Base-by-base conservation (phyloP, 2,888 invertebrate species). In the Acholoe squamosa region DNA sequence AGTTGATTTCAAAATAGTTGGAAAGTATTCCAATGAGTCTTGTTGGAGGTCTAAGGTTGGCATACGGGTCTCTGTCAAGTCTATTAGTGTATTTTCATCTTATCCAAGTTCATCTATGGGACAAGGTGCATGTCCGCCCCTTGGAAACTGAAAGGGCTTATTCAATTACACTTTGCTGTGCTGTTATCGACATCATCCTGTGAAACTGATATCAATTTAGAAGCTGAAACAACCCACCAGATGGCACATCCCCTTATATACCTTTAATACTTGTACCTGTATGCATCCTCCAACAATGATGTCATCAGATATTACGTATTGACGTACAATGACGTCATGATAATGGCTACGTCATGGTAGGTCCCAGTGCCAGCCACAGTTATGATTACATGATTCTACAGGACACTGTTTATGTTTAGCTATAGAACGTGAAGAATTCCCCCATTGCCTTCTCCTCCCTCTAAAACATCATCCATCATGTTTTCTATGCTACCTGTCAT, bases 201-300 rank as follows among this genome's bases (percentile, higher is more conserved):
- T 71, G 71, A 71, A 71, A 71, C 71, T n/a, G 71, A 71, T 71
- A 71, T 71, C 71, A 28, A 5, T 71, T 71, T 71, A 28, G 7
- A 5, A 28, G 19, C 61, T 61, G 61, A n/a, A 19, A 1, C n/a
- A 19, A n/a, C 61, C 19, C 61, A 61, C 61, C 61, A 61, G 61
- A n/a, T n/a, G 61, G 43, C 43, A 43, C 43, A 43, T 43, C 43
- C 43, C 43, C 43, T 43, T 43, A 43, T 43, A 43, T 10, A 43
- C 3, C 10, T 43, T 43, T 43, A 10, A 7, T 43, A 43, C 10
- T 43, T 43, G 5, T 3, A 43, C n/a, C n/a, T 43, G 43, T 10
- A 43, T 43, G 10, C 43, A 7, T 43, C 43, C 10, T 43, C 43
- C 43, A 43, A 43, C 43, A 43, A n/a, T n/a, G 61, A n/a, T 61